Evolutionary conservation across 2,888 invertebrate species (phyloP), one percentile per base, ranked within the genome.

Genomic region (Euphydryas editha): DNA sequence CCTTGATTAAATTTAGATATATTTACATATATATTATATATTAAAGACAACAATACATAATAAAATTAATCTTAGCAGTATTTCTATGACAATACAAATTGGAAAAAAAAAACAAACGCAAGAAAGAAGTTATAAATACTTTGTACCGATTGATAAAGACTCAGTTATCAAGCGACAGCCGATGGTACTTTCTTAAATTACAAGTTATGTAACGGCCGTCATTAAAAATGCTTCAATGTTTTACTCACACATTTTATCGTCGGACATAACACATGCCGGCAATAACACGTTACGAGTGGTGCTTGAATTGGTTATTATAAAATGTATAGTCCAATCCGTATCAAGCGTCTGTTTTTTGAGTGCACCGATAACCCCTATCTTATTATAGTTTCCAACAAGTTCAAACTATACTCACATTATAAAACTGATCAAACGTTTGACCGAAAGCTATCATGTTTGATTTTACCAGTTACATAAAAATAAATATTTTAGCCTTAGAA

Each of bases 261-360:
- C 72, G 71, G 79, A 78, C 80, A 82, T 82, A 82, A 84, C 85
- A 84, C 81, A 84, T 85, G 85, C 78, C 74, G 78, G 82, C 81
- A 77, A 77, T 81, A 79, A 76, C 75, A 78, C 73, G 78, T 75
- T 74, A 78, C 80, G 83, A 83, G 82, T 81, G 84, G 79, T 79
- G 75, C 79, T 83, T 81, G 78, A 81, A 76, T 71, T 76, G 78
- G 78, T 84, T 81, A 81, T 77, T 79, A 69, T 62, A 44, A 44
- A 44, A 44, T 58, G 24, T 65, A 47, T 42, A 59, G 58, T 75
- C 68, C 81, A 85, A 82, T 84, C 83, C 82, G 83, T 81, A 82
- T 81, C 78, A 78, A 81, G 73, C 80, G 79, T 77, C 81, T 84
- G 85, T 78, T 81, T 85, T 80, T 85, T 82, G 82, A 87, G 85